phyloP scores from a whole-genome alignment of 2,888 invertebrate genomes.

The Chymomyza caudatula region DNA sequence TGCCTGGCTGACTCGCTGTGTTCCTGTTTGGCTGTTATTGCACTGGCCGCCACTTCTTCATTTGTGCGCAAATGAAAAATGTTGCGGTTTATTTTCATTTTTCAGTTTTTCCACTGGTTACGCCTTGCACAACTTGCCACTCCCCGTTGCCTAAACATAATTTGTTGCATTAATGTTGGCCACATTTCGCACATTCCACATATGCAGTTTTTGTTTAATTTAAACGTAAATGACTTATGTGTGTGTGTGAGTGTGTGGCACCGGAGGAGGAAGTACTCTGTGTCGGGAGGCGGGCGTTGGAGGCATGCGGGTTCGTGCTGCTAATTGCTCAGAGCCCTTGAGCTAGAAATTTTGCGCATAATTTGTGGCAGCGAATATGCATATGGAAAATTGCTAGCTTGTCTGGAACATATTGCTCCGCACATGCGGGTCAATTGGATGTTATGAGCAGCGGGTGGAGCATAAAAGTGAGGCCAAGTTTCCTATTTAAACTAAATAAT shows the following conservation, averaged over 20 bases:
- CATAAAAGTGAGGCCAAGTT: background rate
- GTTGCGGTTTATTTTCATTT: slow-evolving; percentile 71
- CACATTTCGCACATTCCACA: slow-evolving; percentile 36
- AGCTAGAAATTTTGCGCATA: slow-evolving; percentile 71
- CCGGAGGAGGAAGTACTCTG: background rate
- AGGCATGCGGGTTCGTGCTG: slow-evolving; percentile 19
- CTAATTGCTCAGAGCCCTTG: slow-evolving; percentile 69
- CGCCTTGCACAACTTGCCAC: slow-evolving; percentile 23
- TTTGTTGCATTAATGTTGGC: slow-evolving; percentile 69
- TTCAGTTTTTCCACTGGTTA: slow-evolving; percentile 51
- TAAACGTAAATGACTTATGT: slow-evolving; percentile 64
- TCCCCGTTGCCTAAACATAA: slow-evolving; percentile 57
- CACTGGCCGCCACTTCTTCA: slow-evolving; percentile 45
- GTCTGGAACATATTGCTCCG: slow-evolving; percentile 7
- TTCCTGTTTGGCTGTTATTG: slow-evolving; percentile 6
- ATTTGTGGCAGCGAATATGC: slow-evolving; percentile 69
- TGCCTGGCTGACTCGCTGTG: slow-evolving; percentile 40
- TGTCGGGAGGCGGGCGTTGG: slow-evolving; percentile 29
- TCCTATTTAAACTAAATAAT: background rate
- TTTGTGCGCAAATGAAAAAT: slow-evolving; percentile 67
- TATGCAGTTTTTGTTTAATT: slow-evolving; percentile 64
- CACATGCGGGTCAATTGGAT: background rate
- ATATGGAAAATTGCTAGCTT: slow-evolving; percentile 54
- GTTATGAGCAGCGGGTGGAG: background rate
- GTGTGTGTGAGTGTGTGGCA: slow-evolving; percentile 6